Evolutionary conservation across 2,113 vertebrate species (phyloP), one percentile per base, ranked within the genome.

Genomic region (Rana temporaria): DNA sequence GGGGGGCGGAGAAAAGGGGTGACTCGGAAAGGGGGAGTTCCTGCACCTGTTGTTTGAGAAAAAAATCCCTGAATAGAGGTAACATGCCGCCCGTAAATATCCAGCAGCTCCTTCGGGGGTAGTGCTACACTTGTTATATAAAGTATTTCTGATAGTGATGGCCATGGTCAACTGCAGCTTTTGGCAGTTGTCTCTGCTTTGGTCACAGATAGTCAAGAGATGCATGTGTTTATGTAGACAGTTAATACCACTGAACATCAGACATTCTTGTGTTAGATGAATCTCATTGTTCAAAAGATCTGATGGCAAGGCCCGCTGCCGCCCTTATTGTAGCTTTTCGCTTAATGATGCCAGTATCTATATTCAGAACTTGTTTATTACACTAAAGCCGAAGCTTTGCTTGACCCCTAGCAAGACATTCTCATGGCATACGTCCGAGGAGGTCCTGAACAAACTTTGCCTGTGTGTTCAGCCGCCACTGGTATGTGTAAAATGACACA

Each of bases 391-490:
- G 62, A 79, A 84, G 55, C 56, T 11, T 24, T 22, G 66, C 79
- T 38, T 60, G 81, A 76, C 81, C 72, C 64, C 26, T 7, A 26
- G 81, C 26, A 34, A 30, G 55, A 85, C 87, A 87, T 78, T 15
- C 69, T 84, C 0, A 30, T 20, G 82, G 73, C 85, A 65, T 0
- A 0, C 0, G 0, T 0, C 79, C 26, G 76, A 0, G 2, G 53
- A 82, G 81, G 34, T 85, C 68, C 86, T 48, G 86, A 72, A 18
- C 79, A 83, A 84, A 83, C 53, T 6, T 16, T 0, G 78, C 84
- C 79, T 85, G 85, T 85, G 74, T 64, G 73, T 38, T 26, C 70
- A 87, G 85, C 84, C 0, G 82, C 26, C 0, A 63, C 68, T 85
- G 85, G 70, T 75, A 74, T 32, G 85, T 84, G 84, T 81, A 84